Evolutionary conservation across 2,797 vertebrate species (phyloP).

Genomic region (Malurus leucopterus): DNA sequence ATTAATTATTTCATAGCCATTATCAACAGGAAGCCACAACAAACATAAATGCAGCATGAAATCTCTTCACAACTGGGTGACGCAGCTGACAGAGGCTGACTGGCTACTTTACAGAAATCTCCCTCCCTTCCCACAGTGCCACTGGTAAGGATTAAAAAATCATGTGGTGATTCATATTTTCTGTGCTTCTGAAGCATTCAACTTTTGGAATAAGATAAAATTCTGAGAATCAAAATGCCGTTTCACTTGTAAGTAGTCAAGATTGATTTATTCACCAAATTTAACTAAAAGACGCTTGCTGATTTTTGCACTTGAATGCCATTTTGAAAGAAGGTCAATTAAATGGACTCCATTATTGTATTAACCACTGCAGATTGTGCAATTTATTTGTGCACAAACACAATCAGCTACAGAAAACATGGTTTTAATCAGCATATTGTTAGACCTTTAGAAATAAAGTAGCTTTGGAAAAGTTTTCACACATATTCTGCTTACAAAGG

Average conservation of each 20-base stretch:
- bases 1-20: background rate
- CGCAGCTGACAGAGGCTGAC: background rate
- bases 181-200: background rate
- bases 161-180: background rate
- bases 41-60: background rate
- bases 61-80: background rate
- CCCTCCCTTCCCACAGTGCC: background rate
- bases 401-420: background rate
- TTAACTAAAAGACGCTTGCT: background rate
- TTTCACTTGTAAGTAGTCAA: background rate
- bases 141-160: background rate
- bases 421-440: conserved; percentile 8
- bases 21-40: background rate
- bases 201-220: background rate
- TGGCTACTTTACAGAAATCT: background rate
- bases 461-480: background rate
- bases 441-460: conserved; percentile 10
- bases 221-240: background rate
- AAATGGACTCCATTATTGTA: background rate
- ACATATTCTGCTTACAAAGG: conserved; percentile 11
- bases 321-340: conserved; percentile 8
- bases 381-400: background rate
- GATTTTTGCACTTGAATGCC: background rate
- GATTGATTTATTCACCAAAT: background rate
- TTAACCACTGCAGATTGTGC: background rate